Evolutionary conservation across 2,797 vertebrate genomes (phyloP), one percentile per base, ranked within the genome.

Genomic region (Anguilla pacifica): DNA sequence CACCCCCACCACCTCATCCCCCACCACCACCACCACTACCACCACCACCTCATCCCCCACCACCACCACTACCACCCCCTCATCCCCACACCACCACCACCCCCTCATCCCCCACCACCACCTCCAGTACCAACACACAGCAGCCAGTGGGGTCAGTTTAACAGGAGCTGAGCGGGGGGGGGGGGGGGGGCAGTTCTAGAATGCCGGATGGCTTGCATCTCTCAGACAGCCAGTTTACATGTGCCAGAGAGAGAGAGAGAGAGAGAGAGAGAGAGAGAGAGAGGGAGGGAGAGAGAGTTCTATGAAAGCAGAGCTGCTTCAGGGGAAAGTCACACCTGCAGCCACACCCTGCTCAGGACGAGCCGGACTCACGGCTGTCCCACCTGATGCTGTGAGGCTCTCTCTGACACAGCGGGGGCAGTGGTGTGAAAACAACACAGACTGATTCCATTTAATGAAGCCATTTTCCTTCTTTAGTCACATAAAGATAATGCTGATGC

Each of bases 61-160:
- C 1, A 35, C 35, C 35, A 35, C 1, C 35, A 35, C 49, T 4
- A 6, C 51, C 51, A 4, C 7, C 49, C 64, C 3, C 3, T 22
- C 19, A 74, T 70, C 22, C n/a, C 67, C 31, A 0, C 31, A 35
- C 35, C 35, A 1, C 51, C 51, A 6, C 51, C 51, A 4, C 7
- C 49, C 64, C 3, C 3, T 22, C 19, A 85, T 81, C 87, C 57
- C 87, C 84, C 85, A 67, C 86, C 74, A 83, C 83, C 55, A 2
- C 35, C 64, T 22, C 22, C 22, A 25, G 6, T 15, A 7, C 13
- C 3, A 6, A 43, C 74, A 22, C 74, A 39, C 35, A 79, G 17
- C 74, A 31, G 70, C 39, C 10, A 6, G 25, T 3, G 31, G 72
- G 35, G 72, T 74, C 70, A 31, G 25, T 74, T 31, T 31, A 13